phyloP scores from a whole-genome alignment of 2,797 vertebrate species.

The Peromyscus melanophrys region DNA sequence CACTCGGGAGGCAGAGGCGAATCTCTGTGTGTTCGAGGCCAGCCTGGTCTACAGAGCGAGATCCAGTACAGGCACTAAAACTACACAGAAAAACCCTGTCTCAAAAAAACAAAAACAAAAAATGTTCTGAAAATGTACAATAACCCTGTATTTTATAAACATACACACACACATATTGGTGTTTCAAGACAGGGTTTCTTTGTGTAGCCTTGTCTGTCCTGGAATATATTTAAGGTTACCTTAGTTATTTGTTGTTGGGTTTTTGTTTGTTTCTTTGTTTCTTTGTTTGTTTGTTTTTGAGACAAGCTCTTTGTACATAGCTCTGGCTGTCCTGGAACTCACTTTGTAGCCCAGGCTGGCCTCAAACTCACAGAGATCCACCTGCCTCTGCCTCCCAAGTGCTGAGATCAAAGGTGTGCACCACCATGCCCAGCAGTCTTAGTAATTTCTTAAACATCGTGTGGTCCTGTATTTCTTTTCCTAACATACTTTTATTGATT shows the following conservation, averaged over 20 bases:
- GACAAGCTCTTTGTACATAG: not conserved
- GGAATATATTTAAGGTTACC: not conserved
- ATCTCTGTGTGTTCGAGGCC: no score
- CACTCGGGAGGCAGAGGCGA: no score
- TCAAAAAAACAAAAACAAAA: not conserved
- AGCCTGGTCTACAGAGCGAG: no score
- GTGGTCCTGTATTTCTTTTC: not conserved
- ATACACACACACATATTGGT: no score
- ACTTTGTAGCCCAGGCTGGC: not conserved
- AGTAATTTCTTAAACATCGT: not conserved
- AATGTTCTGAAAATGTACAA: not conserved
- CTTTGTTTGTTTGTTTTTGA: not conserved
- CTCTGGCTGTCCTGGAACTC: not conserved
- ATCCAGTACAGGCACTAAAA: no score
- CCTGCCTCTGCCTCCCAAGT: not conserved
- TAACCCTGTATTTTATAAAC: not conserved
- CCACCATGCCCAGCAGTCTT: not conserved
- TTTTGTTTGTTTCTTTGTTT: not conserved
- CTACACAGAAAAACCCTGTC: no score
- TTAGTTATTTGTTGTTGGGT: slow-evolving; percentile 5
- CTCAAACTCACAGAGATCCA: not conserved
- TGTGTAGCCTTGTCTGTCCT: not conserved
- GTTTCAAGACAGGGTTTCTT: not conserved
- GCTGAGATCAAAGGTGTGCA: not conserved
- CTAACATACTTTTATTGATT: no score